phyloP scores from a whole-genome alignment of 2,797 vertebrate species.

The Spatula clypeata region DNA sequence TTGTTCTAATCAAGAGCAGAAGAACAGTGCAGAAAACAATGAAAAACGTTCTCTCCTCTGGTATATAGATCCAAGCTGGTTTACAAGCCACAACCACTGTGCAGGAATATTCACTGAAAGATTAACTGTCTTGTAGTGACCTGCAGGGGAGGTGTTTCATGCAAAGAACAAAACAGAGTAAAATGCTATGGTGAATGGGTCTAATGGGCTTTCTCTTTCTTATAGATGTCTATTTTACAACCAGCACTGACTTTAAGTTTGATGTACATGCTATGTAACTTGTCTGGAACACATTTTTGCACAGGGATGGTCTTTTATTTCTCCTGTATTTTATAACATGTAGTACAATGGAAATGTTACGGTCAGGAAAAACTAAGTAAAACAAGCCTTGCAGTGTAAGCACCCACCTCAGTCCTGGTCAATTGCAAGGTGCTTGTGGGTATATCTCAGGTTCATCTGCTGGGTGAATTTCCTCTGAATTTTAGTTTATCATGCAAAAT shows the following conservation, averaged over 20 bases:
- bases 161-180: not conserved
- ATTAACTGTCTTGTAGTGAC: not conserved
- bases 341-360: fast-evolving
- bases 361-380: not conserved
- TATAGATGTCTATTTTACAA: not conserved
- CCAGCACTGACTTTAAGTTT: not conserved
- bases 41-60: conserved; percentile 48
- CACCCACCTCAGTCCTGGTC: no score
- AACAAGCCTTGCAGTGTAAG: not conserved
- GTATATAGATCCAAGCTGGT: conserved; percentile 17
- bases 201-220: not conserved
- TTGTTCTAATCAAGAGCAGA: conserved; percentile 73
- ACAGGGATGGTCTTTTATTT: not conserved
- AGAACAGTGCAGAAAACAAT: conserved; percentile 53
- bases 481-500: not conserved
- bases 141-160: not conserved
- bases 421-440: not conserved
- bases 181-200: not conserved
- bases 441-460: not conserved
- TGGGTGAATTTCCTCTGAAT: not conserved
- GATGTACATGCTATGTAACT: fast-evolving
- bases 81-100: conserved; percentile 8
- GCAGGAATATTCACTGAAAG: not conserved
- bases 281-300: not conserved
- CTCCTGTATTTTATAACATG: not conserved